A percentile compares a stretch with the other conserved stretches of the same genome.
Conservation (phyloP, 1,140 invertebrate genomes). For the Drosophila lini region DNA sequence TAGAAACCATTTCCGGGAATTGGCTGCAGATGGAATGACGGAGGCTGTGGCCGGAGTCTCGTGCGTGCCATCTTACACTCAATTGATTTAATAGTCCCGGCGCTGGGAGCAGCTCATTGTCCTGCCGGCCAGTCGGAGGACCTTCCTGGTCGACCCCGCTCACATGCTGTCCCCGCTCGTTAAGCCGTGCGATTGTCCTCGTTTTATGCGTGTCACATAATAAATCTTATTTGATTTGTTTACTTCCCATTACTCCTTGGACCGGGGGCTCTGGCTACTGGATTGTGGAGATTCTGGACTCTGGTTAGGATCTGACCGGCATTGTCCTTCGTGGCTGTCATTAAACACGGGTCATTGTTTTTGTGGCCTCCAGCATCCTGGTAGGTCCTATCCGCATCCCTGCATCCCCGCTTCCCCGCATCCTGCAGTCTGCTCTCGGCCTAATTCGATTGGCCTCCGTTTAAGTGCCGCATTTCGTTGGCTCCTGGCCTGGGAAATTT, state of each 20-base stretch:
- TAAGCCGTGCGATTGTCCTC: slow-evolving; percentile 54
- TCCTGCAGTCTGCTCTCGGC: neutral
- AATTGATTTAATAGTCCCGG: slow-evolving; percentile 77
- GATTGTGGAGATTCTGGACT: slow-evolving; percentile 13
- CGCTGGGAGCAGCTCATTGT: slow-evolving; percentile 54
- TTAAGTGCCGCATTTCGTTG: slow-evolving; percentile 49
- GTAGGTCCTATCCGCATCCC: neutral
- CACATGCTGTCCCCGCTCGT: slow-evolving; percentile 15
- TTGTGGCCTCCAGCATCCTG: slow-evolving; percentile 38
- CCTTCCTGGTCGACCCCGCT: neutral
- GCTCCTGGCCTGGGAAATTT: slow-evolving; percentile 48
- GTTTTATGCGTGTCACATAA: slow-evolving; percentile 82
- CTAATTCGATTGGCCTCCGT: slow-evolving; percentile 74
- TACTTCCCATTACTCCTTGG: slow-evolving; percentile 54
- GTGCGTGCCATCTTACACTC: slow-evolving; percentile 79
- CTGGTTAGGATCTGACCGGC: slow-evolving; percentile 10
- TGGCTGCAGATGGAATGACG: slow-evolving; percentile 29
- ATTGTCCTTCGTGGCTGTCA: slow-evolving; percentile 56
- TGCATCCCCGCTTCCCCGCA: neutral
- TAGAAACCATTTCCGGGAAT: slow-evolving; percentile 66
- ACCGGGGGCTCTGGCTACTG: neutral
- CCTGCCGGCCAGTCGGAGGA: neutral
- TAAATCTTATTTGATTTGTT: slow-evolving; percentile 83
- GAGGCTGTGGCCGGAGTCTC: slow-evolving; percentile 24
- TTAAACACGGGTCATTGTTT: slow-evolving; percentile 68